Percentiles rank a stretch among this genome's conserved stretches.
These are phyloP conservation scores for Lagopus leucura DNA, from an alignment of 2,113 vertebrate species.

Conservation along the genomic window DNA sequence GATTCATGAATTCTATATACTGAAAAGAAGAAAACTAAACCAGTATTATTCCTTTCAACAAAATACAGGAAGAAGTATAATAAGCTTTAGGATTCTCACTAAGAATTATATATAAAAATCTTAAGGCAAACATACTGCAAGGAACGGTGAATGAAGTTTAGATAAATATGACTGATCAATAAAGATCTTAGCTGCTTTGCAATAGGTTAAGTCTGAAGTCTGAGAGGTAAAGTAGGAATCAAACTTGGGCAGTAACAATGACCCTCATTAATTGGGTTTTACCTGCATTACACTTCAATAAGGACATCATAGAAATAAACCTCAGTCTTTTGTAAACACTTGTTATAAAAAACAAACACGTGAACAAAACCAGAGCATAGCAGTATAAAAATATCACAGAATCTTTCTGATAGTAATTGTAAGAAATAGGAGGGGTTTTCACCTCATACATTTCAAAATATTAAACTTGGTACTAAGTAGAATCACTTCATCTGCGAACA, in stretches of 20 bases:
- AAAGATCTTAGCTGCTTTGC: not conserved
- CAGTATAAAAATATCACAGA: not conserved
- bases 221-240: not conserved
- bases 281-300: not conserved
- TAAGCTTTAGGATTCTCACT: not conserved
- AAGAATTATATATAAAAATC: not conserved
- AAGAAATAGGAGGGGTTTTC: not conserved
- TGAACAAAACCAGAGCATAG: not conserved
- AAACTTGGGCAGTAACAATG: not conserved
- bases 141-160: not conserved
- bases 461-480: not conserved
- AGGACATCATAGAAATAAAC: accelerated
- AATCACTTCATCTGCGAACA: not conserved
- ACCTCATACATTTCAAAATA: not conserved
- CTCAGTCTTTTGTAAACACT: not conserved
- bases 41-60: not conserved
- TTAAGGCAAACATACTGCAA: not conserved
- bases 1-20: not conserved
- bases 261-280: not conserved
- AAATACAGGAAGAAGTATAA: not conserved
- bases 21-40: not conserved
- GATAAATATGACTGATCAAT: not conserved
- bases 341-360: not conserved
- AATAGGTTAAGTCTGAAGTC: not conserved
- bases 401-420: not conserved